Evolutionary conservation across 2,888 invertebrate species (phyloP), one percentile per base, ranked within the genome.

Genomic region (Theretra japonica): DNA sequence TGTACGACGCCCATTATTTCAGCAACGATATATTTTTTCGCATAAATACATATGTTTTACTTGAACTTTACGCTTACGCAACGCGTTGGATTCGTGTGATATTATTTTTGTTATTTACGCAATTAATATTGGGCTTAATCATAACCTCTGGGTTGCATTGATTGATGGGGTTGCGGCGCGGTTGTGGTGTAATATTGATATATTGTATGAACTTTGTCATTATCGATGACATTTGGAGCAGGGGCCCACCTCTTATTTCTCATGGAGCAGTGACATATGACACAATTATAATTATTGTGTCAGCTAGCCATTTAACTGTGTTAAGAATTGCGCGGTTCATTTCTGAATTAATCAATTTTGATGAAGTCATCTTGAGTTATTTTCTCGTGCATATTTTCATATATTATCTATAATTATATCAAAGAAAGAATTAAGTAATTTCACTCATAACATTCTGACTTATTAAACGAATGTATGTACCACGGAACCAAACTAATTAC

Each of bases 121-220:
- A 78, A 80, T 78, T 80, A 82, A 82, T 83, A 82, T 65, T 79
- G 79, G 77, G 80, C 75, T 76, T 86, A 86, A 86, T 84, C 80
- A 85, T 82, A 81, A 82, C 80, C 72, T 73, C 65, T 72, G 21
- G 23, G 68, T 69, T 53, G 69, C 76, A 79, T 75, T 86, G 84
- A 86, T 83, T 76, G 84, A 83, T 84, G 81, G 76, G 78, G 82
- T 80, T 81, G 78, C 76, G 28, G 21, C 50, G 4, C n/a, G 28
- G 25, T 56, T 65, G 58, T 75, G 74, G 68, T 69, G 77, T 73
- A 76, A 76, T 79, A 72, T 80, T 76, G 79, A 73, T 82, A 82
- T 80, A 77, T 79, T 76, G 76, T 78, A 80, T 78, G 79, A 77
- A 72, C 77, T 74, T 74, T 75, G 73, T 77, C 80, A 75, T 82